Evolutionary conservation across 2,797 vertebrate genomes (phyloP), one percentile per base, ranked within the genome.

Genomic region (Carduelis carduelis): DNA sequence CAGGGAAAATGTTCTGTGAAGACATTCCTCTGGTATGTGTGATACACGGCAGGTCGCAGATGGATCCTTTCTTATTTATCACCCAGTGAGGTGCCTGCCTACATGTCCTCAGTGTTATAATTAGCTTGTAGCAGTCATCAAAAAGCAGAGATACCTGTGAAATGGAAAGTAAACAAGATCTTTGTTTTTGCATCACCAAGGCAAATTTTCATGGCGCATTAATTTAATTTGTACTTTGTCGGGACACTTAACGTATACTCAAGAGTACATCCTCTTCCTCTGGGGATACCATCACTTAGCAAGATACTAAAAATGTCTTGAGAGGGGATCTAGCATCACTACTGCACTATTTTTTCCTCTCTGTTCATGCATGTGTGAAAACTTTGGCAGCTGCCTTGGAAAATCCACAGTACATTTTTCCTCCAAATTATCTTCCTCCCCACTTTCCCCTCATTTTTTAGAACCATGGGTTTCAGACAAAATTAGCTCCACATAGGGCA

Each of bases 1-100:
- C 37, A 17, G 32, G n/a, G n/a, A 75, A 83, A 59, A 43, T 49
- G 57, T 72, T 65, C 79, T 49, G 32, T 81, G 76, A 63, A 56
- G 57, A 13, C 17, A 44, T 39, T 70, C 7, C 17, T 83, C 12
- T 23, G 12, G 4, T 41, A 43, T 5, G 4, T 47, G 32, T 15
- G 32, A 53, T 34, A 35, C 30, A 46, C 0, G 0, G 47, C 44
- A 77, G 44, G 55, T 43, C 0, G 0, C 47, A 74, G 76, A 39
- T 39, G 44, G 60, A 47, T 69, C 30, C 23, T 80, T 59, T 77
- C 52, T 44, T 72, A 20, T 18, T 12, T 46, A 12, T 75, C 53
- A 49, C n/a, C 9, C 1, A 1, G 44, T 49, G 63, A 89, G 52
- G 30, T 46, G 41, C 53, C 39, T 79, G 39, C 39, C 52, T 63